A percentile compares a stretch with the other conserved stretches of the same genome.
Conservation (phyloP, 2,888 invertebrate species). For the Eupithecia inturbata region DNA sequence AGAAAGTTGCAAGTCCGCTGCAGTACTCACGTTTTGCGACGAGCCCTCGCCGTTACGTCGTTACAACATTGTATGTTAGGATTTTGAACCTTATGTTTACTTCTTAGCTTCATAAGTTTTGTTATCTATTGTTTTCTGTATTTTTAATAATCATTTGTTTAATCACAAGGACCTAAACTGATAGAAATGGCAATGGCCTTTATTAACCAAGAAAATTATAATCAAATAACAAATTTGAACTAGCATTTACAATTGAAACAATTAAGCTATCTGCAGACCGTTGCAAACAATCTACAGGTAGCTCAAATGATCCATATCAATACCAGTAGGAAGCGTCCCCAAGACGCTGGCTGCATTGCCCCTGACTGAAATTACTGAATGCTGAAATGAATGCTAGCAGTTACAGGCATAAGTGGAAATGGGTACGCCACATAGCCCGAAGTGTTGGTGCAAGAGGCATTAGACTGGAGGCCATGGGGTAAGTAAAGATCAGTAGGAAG, state of each 20-base stretch:
- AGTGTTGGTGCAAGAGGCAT: background rate
- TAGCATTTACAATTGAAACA: too few species aligned
- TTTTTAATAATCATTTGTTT: background rate
- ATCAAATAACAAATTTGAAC: too few species aligned
- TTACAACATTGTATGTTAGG: conserved; percentile 1
- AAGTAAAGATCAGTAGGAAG: background rate
- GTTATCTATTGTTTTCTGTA: background rate
- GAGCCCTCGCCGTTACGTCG: conserved; percentile 14
- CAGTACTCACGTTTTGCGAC: conserved; percentile 55
- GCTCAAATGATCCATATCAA: too few species aligned
- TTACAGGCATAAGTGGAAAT: background rate
- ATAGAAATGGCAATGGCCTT: too few species aligned
- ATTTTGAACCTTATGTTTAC: background rate
- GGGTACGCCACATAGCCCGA: background rate
- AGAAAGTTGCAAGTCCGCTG: conserved; percentile 77
- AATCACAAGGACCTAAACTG: background rate
- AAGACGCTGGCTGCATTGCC: too few species aligned
- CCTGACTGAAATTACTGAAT: too few species aligned
- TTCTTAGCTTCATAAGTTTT: background rate
- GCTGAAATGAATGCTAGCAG: background rate
- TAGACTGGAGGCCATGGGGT: background rate
- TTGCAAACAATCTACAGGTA: too few species aligned
- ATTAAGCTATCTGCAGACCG: too few species aligned
- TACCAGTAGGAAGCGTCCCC: too few species aligned
- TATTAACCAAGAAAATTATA: too few species aligned